These are phyloP conservation scores for Branchellion lobata DNA, from an alignment of 2,888 invertebrate species.

Conservation along the genomic window DNA sequence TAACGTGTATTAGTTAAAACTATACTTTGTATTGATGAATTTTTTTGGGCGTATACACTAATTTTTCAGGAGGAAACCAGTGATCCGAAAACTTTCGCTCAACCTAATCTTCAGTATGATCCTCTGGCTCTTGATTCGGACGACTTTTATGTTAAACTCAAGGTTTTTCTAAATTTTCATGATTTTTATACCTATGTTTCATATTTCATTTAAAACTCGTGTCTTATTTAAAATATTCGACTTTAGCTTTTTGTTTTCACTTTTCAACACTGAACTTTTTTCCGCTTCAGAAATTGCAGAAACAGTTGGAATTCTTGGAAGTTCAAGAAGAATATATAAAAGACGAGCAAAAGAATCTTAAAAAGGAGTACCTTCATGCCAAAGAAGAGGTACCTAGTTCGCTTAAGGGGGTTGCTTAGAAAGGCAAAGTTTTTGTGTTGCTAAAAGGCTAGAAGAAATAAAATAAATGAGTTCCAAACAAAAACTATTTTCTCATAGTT, in stretches of 20 bases:
- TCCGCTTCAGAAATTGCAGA: constrained; percentile 78
- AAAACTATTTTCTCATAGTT: too few relatives aligned
- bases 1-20: background rate
- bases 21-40: background rate
- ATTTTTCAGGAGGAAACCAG: constrained; percentile 33
- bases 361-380: constrained; percentile 97
- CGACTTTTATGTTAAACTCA: constrained; percentile 92
- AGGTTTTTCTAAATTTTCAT: constrained; percentile 66
- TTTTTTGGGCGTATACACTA: background rate
- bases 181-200: background rate
- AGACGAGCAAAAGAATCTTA: constrained; percentile 95
- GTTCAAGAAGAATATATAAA: constrained; percentile 99
- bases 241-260: too few relatives aligned
- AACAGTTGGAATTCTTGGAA: constrained; percentile 89
- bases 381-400: constrained; percentile 70
- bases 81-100: constrained; percentile 14
- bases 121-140: constrained; percentile 73
- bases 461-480: too few relatives aligned
- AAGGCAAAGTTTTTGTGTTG: too few relatives aligned
- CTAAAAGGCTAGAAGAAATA: too few relatives aligned
- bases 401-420: too few relatives aligned
- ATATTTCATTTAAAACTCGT: background rate
- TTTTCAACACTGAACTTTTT: too few relatives aligned
- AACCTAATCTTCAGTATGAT: constrained; percentile 47
- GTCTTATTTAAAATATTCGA: background rate